Evolutionary conservation across 2,888 invertebrate species (phyloP).

Genomic region (Caenorhabditis panamensis): DNA sequence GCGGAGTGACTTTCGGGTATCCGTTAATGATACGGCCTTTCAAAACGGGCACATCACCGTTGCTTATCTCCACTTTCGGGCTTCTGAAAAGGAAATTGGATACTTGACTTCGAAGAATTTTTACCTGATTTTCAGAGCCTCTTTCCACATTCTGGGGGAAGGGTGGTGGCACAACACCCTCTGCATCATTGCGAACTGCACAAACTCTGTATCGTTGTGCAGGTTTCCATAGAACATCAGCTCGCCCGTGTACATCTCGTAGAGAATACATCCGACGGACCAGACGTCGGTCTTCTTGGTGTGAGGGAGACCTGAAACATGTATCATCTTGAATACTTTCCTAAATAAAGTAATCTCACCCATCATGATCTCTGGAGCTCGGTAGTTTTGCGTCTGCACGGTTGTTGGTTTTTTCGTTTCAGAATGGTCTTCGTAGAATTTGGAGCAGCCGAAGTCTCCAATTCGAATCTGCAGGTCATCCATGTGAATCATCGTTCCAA

Average conservation of each 20-base stretch:
- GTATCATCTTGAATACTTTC: background rate
- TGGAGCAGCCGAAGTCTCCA: conserved; percentile 43
- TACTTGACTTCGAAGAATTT: background rate
- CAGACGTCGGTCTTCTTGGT: conserved; percentile 33
- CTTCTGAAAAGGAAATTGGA: conserved; percentile 5
- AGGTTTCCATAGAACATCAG: conserved; percentile 41
- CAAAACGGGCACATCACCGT: background rate
- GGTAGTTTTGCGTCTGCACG: conserved; percentile 48
- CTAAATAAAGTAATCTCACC: too few relatives aligned
- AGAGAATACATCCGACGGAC: conserved; percentile 36
- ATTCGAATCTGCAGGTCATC: background rate
- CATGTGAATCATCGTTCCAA: background rate
- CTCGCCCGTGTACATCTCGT: conserved; percentile 49
- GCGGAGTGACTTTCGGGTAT: background rate
- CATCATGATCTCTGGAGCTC: conserved; percentile 41
- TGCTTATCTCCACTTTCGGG: background rate
- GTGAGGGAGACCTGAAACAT: conserved; percentile 26
- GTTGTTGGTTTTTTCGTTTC: background rate
- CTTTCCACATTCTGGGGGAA: conserved; percentile 1
- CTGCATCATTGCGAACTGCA: conserved; percentile 44
- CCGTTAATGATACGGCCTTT: background rate
- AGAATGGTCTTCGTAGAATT: background rate
- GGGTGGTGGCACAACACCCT: background rate
- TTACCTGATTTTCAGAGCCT: background rate
- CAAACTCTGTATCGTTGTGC: background rate